A percentile compares a stretch with the other conserved stretches of the same genome.
These are phyloP conservation scores for Parazoanthus darwini DNA, from an alignment of 92 coral and sea anemone genomes.

Conservation along the genomic window DNA sequence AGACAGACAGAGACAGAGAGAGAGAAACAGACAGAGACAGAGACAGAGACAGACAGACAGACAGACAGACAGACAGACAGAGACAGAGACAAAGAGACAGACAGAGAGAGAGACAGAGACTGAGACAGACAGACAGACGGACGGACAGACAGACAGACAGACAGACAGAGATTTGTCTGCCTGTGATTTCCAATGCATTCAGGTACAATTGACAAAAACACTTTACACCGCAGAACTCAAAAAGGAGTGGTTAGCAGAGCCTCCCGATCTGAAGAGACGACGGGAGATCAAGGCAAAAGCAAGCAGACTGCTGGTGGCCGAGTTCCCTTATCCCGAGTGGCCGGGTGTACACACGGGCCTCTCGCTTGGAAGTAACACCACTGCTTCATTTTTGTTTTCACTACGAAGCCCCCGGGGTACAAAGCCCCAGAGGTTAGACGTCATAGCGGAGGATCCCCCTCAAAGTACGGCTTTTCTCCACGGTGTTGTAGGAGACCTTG, in stretches of 20 bases:
- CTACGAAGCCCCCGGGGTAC: conserved; percentile 38
- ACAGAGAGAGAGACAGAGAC: too few species aligned
- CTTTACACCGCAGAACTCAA: conserved; percentile 6
- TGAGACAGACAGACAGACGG: too few species aligned
- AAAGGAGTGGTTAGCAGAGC: conserved; percentile 29
- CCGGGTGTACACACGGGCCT: conserved; percentile 32
- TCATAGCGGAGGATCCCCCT: conserved; percentile 36
- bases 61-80: too few species aligned
- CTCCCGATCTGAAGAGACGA: conserved; percentile 21
- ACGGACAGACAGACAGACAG: too few species aligned
- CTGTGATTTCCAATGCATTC: not conserved
- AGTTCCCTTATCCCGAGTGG: conserved; percentile 41
- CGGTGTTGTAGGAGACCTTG: conserved; percentile 34
- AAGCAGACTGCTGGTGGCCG: conserved; percentile 26
- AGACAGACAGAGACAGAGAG: too few species aligned
- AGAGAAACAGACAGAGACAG: too few species aligned
- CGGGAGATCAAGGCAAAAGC: conserved; percentile 35
- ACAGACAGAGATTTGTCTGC: too few species aligned
- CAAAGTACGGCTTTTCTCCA: conserved; percentile 37
- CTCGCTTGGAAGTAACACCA: conserved; percentile 24
- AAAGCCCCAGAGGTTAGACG: conserved; percentile 36
- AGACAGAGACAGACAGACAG: too few species aligned
- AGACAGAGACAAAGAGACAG: too few species aligned
- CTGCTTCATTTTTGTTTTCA: conserved; percentile 33
- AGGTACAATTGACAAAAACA: too few species aligned